Evolutionary conservation across 2,888 invertebrate genomes (phyloP).

Genomic region (Platycheirus albimanus): DNA sequence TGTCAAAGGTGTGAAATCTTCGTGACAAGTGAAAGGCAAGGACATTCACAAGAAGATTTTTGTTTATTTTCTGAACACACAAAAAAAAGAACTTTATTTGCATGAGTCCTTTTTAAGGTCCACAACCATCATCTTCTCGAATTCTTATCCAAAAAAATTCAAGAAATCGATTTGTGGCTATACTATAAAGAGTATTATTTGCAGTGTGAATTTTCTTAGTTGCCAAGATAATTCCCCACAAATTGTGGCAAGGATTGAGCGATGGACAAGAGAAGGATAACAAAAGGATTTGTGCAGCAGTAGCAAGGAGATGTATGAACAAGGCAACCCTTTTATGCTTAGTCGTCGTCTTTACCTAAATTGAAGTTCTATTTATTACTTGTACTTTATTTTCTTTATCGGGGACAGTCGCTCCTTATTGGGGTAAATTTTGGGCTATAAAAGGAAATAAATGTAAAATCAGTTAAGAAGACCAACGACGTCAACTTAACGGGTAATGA

Average conservation of each 20-base stretch:
- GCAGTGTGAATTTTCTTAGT: constrained; percentile 39
- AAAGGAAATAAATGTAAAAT: constrained; percentile 73
- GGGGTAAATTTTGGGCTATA: constrained; percentile 46
- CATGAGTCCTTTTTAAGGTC: background rate
- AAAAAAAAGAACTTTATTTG: constrained; percentile 51
- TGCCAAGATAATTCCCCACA: constrained; percentile 62
- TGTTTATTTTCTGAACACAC: constrained; percentile 31
- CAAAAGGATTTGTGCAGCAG: constrained; percentile 46
- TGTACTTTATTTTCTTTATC: constrained; percentile 69
- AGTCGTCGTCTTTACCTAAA: constrained; percentile 30
- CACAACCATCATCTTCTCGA: background rate
- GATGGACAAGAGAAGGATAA: constrained; percentile 38
- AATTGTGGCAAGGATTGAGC: constrained; percentile 47
- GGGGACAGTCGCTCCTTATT: constrained; percentile 30
- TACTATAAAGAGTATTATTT: constrained; percentile 9
- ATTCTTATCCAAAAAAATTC: constrained; percentile 5
- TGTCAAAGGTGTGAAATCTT: constrained; percentile 61
- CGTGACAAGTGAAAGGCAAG: constrained; percentile 40
- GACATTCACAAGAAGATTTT: constrained; percentile 34
- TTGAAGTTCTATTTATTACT: constrained; percentile 59
- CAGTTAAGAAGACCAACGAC: constrained; percentile 69
- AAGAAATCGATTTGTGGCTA: constrained; percentile 50
- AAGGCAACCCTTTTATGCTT: constrained; percentile 23
- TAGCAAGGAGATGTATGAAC: background rate
- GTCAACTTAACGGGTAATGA: constrained; percentile 62